Base-by-base conservation (phyloP, 2,797 vertebrate genomes). In the Vultur gryphus region DNA sequence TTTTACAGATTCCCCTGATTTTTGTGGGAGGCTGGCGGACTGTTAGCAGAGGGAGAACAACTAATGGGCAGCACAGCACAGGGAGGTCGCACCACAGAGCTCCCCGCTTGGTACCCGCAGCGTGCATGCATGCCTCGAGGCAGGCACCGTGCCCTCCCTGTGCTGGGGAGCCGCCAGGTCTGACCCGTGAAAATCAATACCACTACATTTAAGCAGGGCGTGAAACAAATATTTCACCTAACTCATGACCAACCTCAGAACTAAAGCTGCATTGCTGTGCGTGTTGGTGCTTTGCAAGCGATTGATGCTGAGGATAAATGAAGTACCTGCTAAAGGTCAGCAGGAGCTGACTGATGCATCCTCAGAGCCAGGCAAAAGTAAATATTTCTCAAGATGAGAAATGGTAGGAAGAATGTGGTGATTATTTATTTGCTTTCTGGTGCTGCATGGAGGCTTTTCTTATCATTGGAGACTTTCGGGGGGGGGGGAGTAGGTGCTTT, bases 391-490 rank as follows among this genome's bases (percentile, higher is more conserved):
- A 33, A 67, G 69, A 49, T 86, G 69, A 91, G 85, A 93, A 95
- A 65, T 3, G 19, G 61, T 51, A 72, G 70, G 76, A 70, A 88
- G 76, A 84, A 83, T 31, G 41, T 48, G 48, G 58, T 61, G 67
- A 57, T 92, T 95, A 93, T 96, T 97, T 95, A 89, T 93, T 95
- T 92, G 57, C 31, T 80, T 95, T 91, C 65, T 65, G 75, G 83
- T 95, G 77, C 86, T 95, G 67, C 52, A 35, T 58, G 83, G 86
- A 82, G 67, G 84, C 70, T 89, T 95, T 57, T 95, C 31, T 90
- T 73, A 52, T 10, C 33, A 7, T 41, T 71, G 57, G 84, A 80
- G 57, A 57, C 61, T 54, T 72, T 16, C 49, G 39, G 16, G 8
- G 1, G 5, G 4, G 20, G 10, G 11, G 10, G 5, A 55, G 43